Evolutionary conservation across 2,113 vertebrate genomes (phyloP).

Genomic region (rabbit (Oryctolagus cuniculus)): DNA sequence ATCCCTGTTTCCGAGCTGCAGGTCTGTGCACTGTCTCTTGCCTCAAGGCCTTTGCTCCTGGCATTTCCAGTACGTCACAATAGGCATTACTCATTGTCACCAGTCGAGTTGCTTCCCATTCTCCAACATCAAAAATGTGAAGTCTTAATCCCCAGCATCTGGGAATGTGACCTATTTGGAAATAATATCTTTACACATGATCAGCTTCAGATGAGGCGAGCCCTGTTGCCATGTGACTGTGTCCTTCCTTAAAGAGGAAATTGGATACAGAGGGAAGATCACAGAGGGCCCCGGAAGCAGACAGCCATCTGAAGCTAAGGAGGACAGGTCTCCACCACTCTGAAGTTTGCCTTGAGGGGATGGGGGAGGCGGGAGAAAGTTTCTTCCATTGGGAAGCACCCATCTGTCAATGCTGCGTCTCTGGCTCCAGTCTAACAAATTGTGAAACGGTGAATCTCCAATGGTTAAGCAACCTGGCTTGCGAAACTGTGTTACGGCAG

Average conservation of each 20-base stretch:
- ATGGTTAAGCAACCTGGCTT: background rate
- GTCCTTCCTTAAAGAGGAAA: background rate
- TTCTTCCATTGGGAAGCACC: rapidly evolving
- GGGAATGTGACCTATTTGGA: background rate
- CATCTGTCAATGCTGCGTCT: rapidly evolving
- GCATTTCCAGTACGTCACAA: background rate
- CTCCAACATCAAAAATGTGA: background rate
- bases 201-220: background rate
- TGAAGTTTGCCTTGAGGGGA: background rate
- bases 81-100: background rate
- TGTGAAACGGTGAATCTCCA: background rate
- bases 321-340: no score
- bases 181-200: background rate
- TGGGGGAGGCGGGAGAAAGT: background rate
- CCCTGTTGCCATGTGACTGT: background rate
- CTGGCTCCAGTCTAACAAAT: background rate
- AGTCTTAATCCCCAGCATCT: background rate
- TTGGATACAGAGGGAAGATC: background rate
- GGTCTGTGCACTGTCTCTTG: background rate
- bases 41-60: background rate
- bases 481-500: background rate
- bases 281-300: background rate
- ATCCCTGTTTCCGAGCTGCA: background rate
- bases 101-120: background rate
- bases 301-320: no score